phyloP scores from a whole-genome alignment of 2,888 invertebrate species.

The Hemithea aestivaria region DNA sequence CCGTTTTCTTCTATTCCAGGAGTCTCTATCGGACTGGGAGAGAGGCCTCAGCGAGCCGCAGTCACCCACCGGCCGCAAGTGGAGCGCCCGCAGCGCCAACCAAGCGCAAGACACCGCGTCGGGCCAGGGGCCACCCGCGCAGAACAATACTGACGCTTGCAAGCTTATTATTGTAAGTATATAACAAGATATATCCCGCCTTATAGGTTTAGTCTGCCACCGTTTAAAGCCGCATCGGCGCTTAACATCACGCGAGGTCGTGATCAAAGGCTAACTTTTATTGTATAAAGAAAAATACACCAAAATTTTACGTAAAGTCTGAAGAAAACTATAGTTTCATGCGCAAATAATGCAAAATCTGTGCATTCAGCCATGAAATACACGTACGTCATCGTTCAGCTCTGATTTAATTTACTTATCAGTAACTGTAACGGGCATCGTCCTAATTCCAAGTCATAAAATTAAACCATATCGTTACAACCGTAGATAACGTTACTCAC shows the following conservation, averaged over 20 bases:
- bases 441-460: slow-evolving; percentile 3
- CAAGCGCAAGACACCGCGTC: slow-evolving; percentile 64
- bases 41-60: slow-evolving; percentile 46
- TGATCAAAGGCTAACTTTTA: too few species aligned
- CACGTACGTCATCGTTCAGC: too few species aligned
- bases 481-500: neutral
- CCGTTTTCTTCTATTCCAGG: slow-evolving; percentile 42
- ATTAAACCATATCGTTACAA: neutral
- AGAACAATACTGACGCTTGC: slow-evolving; percentile 63
- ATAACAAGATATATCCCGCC: too few species aligned
- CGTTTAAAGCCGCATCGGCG: too few species aligned
- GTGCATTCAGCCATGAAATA: too few species aligned
- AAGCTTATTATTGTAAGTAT: slow-evolving; percentile 62
- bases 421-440: neutral
- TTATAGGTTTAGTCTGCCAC: too few species aligned
- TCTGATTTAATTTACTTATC: neutral
- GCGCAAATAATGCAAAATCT: too few species aligned
- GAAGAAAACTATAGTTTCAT: too few species aligned
- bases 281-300: too few species aligned
- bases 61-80: slow-evolving; percentile 54
- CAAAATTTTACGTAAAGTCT: too few species aligned
- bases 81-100: slow-evolving; percentile 55
- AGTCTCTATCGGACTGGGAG: slow-evolving; percentile 65
- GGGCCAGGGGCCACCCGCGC: slow-evolving; percentile 49
- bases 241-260: too few species aligned